Conservation (phyloP, 2,797 vertebrate genomes). For the Triplophysa yarkandensis region DNA sequence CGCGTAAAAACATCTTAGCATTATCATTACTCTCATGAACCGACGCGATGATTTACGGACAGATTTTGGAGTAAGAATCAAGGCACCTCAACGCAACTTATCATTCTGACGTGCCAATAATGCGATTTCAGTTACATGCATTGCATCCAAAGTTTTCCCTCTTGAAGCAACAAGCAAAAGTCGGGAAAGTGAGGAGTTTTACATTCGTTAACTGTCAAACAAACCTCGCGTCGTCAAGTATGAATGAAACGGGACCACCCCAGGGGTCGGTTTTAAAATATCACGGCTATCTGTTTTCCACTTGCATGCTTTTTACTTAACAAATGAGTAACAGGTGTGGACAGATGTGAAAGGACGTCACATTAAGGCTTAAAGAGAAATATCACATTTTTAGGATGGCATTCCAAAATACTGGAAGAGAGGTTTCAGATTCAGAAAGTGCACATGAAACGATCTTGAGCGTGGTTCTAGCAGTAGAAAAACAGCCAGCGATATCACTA, state of each 20-base stretch:
- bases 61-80: constrained; percentile 54
- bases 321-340: constrained; percentile 16
- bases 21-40: constrained; percentile 56
- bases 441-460: neutral
- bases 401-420: neutral
- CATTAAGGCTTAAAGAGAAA: constrained; percentile 1
- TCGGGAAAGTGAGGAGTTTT: constrained; percentile 55
- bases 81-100: constrained; percentile 68
- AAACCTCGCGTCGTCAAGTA: constrained; percentile 61
- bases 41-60: constrained; percentile 57
- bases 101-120: constrained; percentile 62
- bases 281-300: neutral
- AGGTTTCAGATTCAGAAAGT: neutral
- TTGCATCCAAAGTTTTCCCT: constrained; percentile 69
- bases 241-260: constrained; percentile 61
- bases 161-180: constrained; percentile 58
- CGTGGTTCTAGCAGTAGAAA: constrained; percentile 3
- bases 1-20: constrained; percentile 56
- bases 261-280: constrained; percentile 12
- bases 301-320: neutral
- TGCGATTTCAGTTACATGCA: constrained; percentile 64
- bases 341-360: neutral
- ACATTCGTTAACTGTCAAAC: constrained; percentile 56
- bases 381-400: neutral
- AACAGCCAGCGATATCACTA: constrained; percentile 25